Percentiles rank a stretch among this genome's conserved stretches.
These are phyloP conservation scores for Argyresthia albistria DNA, from an alignment of 2,888 invertebrate genomes.

Conservation along the genomic window DNA sequence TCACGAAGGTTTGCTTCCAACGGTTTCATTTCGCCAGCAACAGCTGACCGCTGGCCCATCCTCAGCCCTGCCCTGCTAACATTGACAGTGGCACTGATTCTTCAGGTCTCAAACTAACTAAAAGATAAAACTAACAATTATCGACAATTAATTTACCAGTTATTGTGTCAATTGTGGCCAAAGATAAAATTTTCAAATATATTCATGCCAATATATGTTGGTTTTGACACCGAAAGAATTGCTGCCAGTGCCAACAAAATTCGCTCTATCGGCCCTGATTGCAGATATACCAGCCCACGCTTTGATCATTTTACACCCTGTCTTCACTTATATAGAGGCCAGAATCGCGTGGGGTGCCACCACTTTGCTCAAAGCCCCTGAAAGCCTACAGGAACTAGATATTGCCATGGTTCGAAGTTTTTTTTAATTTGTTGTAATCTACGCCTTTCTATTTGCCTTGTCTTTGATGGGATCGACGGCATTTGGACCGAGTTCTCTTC, in stretches of 20 bases:
- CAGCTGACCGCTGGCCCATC: neutral
- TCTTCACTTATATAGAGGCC: neutral
- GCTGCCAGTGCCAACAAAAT: neutral
- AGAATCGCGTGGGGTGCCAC: neutral
- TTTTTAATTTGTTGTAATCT: neutral
- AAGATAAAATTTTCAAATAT: too few relatives aligned
- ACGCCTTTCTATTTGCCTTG: neutral
- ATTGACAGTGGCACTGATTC: conserved; percentile 2
- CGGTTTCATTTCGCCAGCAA: too few relatives aligned
- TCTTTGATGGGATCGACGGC: neutral
- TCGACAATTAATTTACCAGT: too few relatives aligned
- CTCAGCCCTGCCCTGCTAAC: conserved; percentile 7
- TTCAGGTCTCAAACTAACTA: too few relatives aligned
- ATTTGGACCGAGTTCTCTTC: neutral
- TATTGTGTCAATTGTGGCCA: too few relatives aligned
- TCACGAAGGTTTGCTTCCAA: too few relatives aligned
- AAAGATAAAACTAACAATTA: too few relatives aligned
- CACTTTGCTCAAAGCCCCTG: neutral
- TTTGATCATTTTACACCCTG: conserved; percentile 1
- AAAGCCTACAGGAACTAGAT: neutral
- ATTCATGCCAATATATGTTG: too few relatives aligned
- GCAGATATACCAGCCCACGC: conserved; percentile 1
- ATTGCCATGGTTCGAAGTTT: neutral
- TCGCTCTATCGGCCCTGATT: conserved; percentile 7
- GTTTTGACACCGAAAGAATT: too few relatives aligned